Evolutionary conservation across 2,113 vertebrate species (phyloP).

Genomic region (Eulemur macaco): DNA sequence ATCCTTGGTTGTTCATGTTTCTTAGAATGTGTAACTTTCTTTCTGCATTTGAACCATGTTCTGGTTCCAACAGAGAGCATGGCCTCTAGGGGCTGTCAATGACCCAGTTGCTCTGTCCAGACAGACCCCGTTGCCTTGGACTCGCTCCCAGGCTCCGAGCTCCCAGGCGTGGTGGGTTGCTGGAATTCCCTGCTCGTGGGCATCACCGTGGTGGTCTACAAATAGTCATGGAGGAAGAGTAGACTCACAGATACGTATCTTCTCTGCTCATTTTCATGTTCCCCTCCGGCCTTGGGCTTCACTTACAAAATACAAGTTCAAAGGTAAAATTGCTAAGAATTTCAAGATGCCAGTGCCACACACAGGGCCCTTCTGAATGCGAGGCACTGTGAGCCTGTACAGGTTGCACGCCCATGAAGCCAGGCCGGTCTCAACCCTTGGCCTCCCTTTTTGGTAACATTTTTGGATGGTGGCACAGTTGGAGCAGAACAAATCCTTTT

Average conservation of each 20-base stretch:
- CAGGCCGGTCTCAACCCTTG: background rate
- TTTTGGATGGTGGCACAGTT: background rate
- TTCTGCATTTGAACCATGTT: background rate
- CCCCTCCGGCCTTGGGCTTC: background rate
- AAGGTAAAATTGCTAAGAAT: background rate
- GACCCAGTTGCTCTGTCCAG: accelerated
- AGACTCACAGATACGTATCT: background rate
- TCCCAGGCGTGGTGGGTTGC: background rate
- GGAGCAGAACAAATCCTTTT: background rate
- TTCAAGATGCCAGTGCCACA: background rate
- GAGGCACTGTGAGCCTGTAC: background rate
- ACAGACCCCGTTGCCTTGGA: background rate
- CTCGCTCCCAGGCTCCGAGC: background rate
- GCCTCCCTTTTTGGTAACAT: background rate
- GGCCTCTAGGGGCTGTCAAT: background rate
- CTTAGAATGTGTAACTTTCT: background rate
- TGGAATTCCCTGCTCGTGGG: background rate
- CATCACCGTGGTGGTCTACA: accelerated
- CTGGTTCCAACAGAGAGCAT: background rate
- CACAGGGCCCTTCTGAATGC: accelerated
- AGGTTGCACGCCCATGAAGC: background rate
- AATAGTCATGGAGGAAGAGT: too few species aligned
- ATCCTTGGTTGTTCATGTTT: background rate
- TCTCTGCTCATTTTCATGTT: background rate
- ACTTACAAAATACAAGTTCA: background rate